These are phyloP conservation scores for Actias luna DNA, from an alignment of 2,888 invertebrate genomes.

Conservation along the genomic window DNA sequence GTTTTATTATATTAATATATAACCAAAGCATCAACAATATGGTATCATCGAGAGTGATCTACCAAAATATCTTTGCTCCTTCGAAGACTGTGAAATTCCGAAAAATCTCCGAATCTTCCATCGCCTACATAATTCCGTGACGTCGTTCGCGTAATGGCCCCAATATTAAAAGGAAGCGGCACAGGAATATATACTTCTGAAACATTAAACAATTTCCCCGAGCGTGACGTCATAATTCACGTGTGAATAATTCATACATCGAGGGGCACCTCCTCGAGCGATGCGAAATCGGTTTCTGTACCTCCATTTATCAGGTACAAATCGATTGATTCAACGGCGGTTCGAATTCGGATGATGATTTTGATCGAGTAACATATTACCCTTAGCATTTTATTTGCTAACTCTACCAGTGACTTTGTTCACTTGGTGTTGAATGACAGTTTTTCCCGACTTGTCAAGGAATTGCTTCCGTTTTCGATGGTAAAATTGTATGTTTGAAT, in stretches of 20 bases:
- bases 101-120: background rate
- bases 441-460: too few species aligned
- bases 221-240: conserved; percentile 27
- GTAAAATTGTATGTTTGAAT: too few species aligned
- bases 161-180: conserved; percentile 19
- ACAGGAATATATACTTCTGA: conserved; percentile 26
- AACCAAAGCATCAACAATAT: too few species aligned
- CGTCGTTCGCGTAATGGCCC: conserved; percentile 18
- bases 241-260: conserved; percentile 30
- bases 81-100: background rate
- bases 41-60: background rate
- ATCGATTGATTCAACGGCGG: background rate
- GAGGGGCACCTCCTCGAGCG: background rate
- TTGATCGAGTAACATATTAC: background rate
- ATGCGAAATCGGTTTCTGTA: conserved; percentile 9
- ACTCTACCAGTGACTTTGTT: too few species aligned
- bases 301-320: conserved; percentile 5
- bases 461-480: too few species aligned
- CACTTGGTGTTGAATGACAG: too few species aligned
- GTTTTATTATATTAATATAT: too few species aligned
- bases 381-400: too few species aligned
- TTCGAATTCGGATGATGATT: background rate
- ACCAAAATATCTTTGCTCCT: background rate
- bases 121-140: background rate
- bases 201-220: conserved; percentile 28